phyloP scores from a whole-genome alignment of 2,797 vertebrate genomes.

The Mallotus villosus region DNA sequence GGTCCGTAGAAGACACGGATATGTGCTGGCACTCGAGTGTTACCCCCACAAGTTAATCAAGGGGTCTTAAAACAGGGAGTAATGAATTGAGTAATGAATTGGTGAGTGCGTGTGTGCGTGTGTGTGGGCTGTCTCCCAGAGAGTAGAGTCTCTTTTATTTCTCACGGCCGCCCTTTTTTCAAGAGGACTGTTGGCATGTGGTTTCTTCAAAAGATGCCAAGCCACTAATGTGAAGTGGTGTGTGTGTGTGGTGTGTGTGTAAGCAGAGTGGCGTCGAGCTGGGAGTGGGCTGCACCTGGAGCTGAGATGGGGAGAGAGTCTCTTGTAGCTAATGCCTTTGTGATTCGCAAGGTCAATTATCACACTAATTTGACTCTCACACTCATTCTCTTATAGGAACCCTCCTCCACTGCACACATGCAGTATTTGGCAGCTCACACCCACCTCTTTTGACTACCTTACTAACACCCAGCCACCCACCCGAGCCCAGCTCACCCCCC shows the following conservation, averaged over 20 bases:
- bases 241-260: constrained; percentile 5
- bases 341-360: constrained; percentile 50
- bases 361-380: constrained; percentile 35
- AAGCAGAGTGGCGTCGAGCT: constrained; percentile 20
- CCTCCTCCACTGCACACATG: constrained; percentile 21
- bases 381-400: constrained; percentile 27
- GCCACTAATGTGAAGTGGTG: background rate
- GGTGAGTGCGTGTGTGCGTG: constrained; percentile 27
- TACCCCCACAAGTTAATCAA: constrained; percentile 49
- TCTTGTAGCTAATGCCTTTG: constrained; percentile 38
- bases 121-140: background rate
- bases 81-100: constrained; percentile 46
- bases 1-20: constrained; percentile 19
- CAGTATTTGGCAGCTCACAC: constrained; percentile 22
- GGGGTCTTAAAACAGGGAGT: constrained; percentile 36
- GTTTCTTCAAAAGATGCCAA: constrained; percentile 11
- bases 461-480: background rate
- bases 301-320: constrained; percentile 35
- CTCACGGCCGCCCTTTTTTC: background rate
- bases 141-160: background rate
- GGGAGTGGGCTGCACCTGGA: constrained; percentile 42
- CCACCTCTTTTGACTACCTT: constrained; percentile 13
- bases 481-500: background rate
- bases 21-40: constrained; percentile 23
- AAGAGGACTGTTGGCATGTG: background rate